Percentiles rank a stretch among this genome's conserved stretches.
Evolutionary conservation across 2,888 invertebrate genomes (phyloP).

Genomic region (Periphyllus acericola): DNA sequence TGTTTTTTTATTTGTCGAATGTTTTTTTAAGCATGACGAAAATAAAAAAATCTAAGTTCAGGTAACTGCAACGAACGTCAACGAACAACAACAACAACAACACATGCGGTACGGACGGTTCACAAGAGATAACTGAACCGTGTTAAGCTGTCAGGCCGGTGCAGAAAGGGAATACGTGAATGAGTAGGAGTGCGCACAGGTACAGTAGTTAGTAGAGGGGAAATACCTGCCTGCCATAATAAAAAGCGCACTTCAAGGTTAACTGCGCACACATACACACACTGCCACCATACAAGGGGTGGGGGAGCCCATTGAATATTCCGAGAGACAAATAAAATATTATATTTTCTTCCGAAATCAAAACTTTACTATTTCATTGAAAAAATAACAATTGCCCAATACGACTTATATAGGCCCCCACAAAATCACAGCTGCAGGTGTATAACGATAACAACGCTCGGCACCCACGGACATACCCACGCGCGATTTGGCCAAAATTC

Average conservation of each 20-base stretch:
- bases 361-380: constrained; percentile 30
- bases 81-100: background rate
- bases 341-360: background rate
- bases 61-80: background rate
- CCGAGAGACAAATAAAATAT: background rate
- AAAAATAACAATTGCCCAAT: constrained; percentile 17
- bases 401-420: background rate
- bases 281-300: background rate
- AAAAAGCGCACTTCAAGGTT: constrained; percentile 47
- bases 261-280: constrained; percentile 15
- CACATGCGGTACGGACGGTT: constrained; percentile 41
- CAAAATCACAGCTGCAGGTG: background rate
- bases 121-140: constrained; percentile 60
- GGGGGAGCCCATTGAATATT: constrained; percentile 45
- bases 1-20: background rate
- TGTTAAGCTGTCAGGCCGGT: constrained; percentile 26
- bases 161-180: constrained; percentile 53
- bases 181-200: constrained; percentile 58
- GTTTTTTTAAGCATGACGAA: background rate
- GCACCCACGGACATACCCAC: constrained; percentile 45
- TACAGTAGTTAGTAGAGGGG: constrained; percentile 19
- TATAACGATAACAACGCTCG: constrained; percentile 39
- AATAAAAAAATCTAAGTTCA: background rate
- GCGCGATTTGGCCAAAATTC: constrained; percentile 44
- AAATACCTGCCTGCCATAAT: constrained; percentile 46